A percentile compares a stretch with the other conserved stretches of the same genome.
Conservation (phyloP, 2,888 invertebrate genomes). For the Ichneumoninae sp. region DNA sequence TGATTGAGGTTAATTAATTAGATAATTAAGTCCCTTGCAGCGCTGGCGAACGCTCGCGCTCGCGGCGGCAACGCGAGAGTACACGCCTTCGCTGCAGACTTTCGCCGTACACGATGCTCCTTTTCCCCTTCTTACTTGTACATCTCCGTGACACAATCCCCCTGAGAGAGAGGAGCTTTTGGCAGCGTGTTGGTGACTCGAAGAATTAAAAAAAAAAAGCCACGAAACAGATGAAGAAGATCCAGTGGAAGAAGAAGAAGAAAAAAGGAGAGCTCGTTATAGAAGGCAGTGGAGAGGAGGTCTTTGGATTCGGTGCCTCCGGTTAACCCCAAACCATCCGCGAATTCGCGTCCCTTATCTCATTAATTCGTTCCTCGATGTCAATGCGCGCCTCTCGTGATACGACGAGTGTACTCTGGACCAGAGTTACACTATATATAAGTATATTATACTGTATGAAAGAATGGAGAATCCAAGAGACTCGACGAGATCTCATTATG, state of each 20-base stretch:
- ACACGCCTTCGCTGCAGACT: conserved; percentile 57
- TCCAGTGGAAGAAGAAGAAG: conserved; percentile 18
- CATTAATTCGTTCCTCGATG: conserved; percentile 76
- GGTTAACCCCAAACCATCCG: conserved; percentile 16
- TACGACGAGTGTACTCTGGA: conserved; percentile 46
- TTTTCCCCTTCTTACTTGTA: conserved; percentile 37
- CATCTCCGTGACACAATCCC: conserved; percentile 50
- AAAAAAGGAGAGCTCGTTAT: conserved; percentile 49
- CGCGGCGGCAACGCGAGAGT: conserved; percentile 55
- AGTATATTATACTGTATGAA: not conserved
- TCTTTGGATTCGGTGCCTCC: conserved; percentile 22
- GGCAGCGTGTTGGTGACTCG: conserved; percentile 20
- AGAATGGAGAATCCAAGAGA: conserved; percentile 67
- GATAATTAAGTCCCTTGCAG: conserved; percentile 83
- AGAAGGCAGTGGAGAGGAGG: conserved; percentile 10
- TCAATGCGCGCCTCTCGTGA: conserved; percentile 66
- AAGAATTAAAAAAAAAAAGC: conserved; percentile 36
- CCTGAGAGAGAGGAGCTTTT: conserved; percentile 38
- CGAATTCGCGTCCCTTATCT: conserved; percentile 65
- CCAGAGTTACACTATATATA: conserved; percentile 1
- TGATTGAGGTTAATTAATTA: conserved; percentile 85
- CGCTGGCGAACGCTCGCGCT: conserved; percentile 68
- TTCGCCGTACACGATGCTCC: conserved; percentile 43
- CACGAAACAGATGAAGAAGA: conserved; percentile 21
- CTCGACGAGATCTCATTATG: conserved; percentile 81